Evolutionary conservation across 2,888 invertebrate genomes (phyloP).

Genomic region (Adela reaumurella): DNA sequence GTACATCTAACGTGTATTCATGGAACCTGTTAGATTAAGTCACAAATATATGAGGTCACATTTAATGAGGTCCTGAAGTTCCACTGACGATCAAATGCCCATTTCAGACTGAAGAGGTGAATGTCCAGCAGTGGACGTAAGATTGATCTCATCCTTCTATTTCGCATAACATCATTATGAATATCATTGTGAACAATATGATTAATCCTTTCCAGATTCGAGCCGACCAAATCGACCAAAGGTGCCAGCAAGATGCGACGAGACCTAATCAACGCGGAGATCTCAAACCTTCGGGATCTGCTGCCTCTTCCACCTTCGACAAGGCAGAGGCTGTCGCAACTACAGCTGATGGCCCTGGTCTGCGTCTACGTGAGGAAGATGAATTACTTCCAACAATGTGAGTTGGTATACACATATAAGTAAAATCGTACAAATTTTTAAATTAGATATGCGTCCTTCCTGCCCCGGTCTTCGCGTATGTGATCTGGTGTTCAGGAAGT

Average conservation of each 20-base stretch:
- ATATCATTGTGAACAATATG: no score
- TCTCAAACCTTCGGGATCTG: conserved; percentile 92
- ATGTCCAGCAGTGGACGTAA: no score
- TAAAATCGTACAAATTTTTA: background rate
- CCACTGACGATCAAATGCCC: no score
- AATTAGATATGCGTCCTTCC: background rate
- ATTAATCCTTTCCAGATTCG: conserved; percentile 67
- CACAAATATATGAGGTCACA: no score
- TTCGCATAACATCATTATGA: no score
- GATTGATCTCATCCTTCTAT: no score
- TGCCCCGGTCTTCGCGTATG: no score
- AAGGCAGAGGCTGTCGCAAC: conserved; percentile 92
- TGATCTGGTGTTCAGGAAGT: no score
- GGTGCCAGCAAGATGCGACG: conserved; percentile 98
- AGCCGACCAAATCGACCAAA: conserved; percentile 96
- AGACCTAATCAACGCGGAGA: conserved; percentile 98
- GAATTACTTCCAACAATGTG: conserved; percentile 97
- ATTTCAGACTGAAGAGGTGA: no score
- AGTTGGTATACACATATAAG: conserved; percentile 13
- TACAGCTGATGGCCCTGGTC: conserved; percentile 97
- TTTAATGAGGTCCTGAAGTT: no score
- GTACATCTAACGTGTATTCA: no score
- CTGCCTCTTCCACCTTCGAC: conserved; percentile 95
- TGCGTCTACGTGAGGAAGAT: conserved; percentile 98
- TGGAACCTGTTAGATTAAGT: no score